Conservation (phyloP, 2,797 vertebrate species). For the Platyrinchus mystaceus region DNA sequence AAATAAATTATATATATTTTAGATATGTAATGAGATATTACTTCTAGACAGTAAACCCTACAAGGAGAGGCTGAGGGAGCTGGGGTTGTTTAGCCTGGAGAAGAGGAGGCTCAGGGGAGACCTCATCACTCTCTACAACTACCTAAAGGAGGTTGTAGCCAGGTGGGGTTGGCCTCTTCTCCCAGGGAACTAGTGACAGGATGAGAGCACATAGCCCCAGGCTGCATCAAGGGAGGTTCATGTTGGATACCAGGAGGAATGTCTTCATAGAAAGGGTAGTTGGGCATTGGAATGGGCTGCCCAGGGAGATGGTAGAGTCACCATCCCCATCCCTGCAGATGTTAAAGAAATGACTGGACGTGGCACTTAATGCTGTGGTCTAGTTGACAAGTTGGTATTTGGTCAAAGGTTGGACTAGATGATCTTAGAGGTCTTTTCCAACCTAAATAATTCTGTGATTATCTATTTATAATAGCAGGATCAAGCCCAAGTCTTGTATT, state of each 20-base stretch:
- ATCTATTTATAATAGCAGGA: not conserved
- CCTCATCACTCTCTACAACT: not conserved
- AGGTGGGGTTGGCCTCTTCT: accelerated
- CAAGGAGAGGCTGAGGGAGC: not conserved
- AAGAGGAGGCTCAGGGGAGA: not conserved
- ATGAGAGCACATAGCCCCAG: not conserved
- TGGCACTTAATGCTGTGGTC: not conserved
- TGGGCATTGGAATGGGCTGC: not conserved
- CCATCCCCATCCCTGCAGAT: not conserved
- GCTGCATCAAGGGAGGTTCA: not conserved
- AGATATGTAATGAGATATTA: not conserved
- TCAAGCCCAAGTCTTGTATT: not conserved
- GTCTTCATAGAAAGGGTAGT: not conserved
- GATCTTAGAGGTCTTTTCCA: not conserved
- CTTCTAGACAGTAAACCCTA: not conserved
- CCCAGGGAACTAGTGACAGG: no score
- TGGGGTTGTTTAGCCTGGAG: not conserved
- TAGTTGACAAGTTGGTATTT: not conserved
- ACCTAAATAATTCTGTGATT: not conserved
- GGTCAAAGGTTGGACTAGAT: not conserved
- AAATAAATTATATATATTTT: not conserved
- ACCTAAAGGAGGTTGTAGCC: not conserved
- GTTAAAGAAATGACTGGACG: not conserved
- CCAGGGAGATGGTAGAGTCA: not conserved
- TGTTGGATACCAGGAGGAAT: not conserved